Evolutionary conservation across 2,113 vertebrate genomes (phyloP).

Genomic region (Labrus mixtus): DNA sequence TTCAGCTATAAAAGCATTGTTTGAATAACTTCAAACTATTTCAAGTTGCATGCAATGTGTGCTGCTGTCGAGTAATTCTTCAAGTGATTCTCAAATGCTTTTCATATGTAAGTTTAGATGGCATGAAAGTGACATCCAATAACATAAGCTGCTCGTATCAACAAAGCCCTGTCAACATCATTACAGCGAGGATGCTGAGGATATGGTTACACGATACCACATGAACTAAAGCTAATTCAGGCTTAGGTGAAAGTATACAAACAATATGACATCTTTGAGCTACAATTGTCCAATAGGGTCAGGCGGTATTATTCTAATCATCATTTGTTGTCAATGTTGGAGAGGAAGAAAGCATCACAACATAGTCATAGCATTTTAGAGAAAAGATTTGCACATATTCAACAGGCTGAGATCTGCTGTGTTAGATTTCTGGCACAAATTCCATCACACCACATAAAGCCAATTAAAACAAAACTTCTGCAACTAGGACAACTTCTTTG

Average conservation of each 20-base stretch:
- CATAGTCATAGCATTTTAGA: background rate
- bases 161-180: slow-evolving; percentile 8
- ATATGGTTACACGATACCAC: slow-evolving; percentile 36
- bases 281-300: no score
- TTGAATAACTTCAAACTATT: no score
- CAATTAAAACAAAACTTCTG: background rate
- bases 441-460: background rate
- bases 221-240: background rate
- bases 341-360: background rate
- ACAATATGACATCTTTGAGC: no score
- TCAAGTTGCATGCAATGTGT: no score
- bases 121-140: slow-evolving; percentile 11
- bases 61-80: no score
- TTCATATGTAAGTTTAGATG: background rate
- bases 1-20: no score
- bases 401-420: no score
- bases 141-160: slow-evolving; percentile 22
- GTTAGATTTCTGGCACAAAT: background rate
- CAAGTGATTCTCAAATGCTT: background rate
- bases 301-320: no score
- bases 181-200: slow-evolving; percentile 21
- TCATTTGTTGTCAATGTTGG: background rate
- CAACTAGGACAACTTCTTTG: background rate
- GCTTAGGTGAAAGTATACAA: no score
- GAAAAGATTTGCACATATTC: no score